These are phyloP conservation scores for Aquatica leii DNA, from an alignment of 2,888 invertebrate genomes.

Conservation along the genomic window DNA sequence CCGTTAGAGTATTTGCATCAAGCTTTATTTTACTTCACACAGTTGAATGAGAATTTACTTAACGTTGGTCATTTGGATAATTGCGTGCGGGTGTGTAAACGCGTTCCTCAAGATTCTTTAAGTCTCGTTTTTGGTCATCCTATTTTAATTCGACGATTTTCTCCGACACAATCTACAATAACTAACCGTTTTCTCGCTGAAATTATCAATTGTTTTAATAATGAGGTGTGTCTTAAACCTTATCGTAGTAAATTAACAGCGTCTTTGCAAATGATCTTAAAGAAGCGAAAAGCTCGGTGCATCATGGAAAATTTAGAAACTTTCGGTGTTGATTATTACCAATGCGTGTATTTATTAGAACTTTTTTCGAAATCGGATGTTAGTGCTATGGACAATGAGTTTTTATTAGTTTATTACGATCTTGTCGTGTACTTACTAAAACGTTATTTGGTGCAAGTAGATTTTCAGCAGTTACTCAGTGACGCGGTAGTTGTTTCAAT, in stretches of 20 bases:
- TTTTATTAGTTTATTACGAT: slow-evolving; percentile 19
- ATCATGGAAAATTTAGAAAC: slow-evolving; percentile 40
- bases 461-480: slow-evolving; percentile 40
- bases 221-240: slow-evolving; percentile 58
- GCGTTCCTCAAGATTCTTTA: slow-evolving; percentile 37
- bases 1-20: slow-evolving; percentile 11
- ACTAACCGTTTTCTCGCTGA: slow-evolving; percentile 53
- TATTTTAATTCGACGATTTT: slow-evolving; percentile 57
- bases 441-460: slow-evolving; percentile 34
- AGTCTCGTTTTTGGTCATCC: slow-evolving; percentile 59
- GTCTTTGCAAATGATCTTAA: slow-evolving; percentile 61
- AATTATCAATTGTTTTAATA: slow-evolving; percentile 41
- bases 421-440: slow-evolving; percentile 42
- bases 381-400: slow-evolving; percentile 16
- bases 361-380: slow-evolving; percentile 46
- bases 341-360: slow-evolving; percentile 63
- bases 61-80: slow-evolving; percentile 40
- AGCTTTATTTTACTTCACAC: slow-evolving; percentile 25
- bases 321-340: slow-evolving; percentile 32
- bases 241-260: slow-evolving; percentile 66
- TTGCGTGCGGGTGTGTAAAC: slow-evolving; percentile 42
- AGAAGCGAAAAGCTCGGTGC: slow-evolving; percentile 61
- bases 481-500: slow-evolving; percentile 40
- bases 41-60: slow-evolving; percentile 18
- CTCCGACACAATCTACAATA: slow-evolving; percentile 46